These are phyloP conservation scores for Ornithorhynchus anatinus DNA, from an alignment of 2,113 vertebrate genomes.

Conservation along the genomic window DNA sequence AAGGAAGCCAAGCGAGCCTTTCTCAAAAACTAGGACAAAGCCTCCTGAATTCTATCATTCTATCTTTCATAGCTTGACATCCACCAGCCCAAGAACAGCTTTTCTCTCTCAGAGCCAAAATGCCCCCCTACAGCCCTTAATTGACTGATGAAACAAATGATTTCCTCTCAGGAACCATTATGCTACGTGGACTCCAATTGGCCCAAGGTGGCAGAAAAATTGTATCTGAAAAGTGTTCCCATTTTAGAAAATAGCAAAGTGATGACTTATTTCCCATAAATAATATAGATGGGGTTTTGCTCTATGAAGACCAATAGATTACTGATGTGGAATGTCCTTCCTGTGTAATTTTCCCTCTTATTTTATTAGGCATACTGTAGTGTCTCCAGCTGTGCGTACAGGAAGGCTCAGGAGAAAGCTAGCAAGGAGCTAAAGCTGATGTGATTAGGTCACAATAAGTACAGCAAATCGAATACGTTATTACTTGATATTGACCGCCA, in stretches of 20 bases:
- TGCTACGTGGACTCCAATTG: conserved; percentile 56
- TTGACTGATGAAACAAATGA: conserved; percentile 59
- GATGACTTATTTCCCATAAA: conserved; percentile 43
- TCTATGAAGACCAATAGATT: conserved; percentile 45
- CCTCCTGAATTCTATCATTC: conserved; percentile 57
- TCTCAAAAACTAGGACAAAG: conserved; percentile 40
- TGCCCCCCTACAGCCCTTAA: conserved; percentile 51
- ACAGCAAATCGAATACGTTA: not conserved
- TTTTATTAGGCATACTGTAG: conserved; percentile 46
- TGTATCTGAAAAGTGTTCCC: conserved; percentile 49
- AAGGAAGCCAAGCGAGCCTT: conserved; percentile 30
- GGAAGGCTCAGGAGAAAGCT: conserved; percentile 23
- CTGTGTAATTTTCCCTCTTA: conserved; percentile 54
- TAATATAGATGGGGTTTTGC: conserved; percentile 34
- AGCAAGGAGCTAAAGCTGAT: not conserved
- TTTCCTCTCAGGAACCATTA: conserved; percentile 49
- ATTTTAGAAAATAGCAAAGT: conserved; percentile 59
- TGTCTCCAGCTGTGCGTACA: conserved; percentile 5
- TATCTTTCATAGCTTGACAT: conserved; percentile 40
- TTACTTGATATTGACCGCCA: not conserved
- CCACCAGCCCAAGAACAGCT: conserved; percentile 36
- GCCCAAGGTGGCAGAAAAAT: conserved; percentile 36
- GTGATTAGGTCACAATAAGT: conserved; percentile 12
- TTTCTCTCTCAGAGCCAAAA: conserved; percentile 48
- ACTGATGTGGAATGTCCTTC: conserved; percentile 30